Percentiles rank a stretch among this genome's conserved stretches.
Conservation (phyloP, 2,113 vertebrate genomes). For the Oxygymnocypris stewartii region DNA sequence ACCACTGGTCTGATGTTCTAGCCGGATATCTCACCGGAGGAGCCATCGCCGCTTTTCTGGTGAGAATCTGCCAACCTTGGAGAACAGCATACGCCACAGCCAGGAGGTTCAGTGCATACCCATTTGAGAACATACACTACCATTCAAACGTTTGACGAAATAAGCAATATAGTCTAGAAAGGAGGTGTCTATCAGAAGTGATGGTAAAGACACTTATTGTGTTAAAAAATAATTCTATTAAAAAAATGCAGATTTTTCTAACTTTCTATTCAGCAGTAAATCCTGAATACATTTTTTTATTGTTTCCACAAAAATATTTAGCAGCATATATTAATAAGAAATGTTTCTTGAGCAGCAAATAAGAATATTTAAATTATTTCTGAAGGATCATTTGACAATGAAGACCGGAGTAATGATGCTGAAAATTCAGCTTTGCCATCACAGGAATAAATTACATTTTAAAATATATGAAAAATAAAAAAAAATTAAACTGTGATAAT, state of each 20-base stretch:
- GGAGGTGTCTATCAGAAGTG: not conserved
- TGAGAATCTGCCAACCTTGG: slow-evolving; percentile 58
- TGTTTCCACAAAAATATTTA: not conserved
- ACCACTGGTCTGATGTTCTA: slow-evolving; percentile 89
- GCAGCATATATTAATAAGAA: not conserved
- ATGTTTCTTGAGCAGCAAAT: not conserved
- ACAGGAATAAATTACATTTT: too few species aligned
- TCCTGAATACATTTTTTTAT: not conserved
- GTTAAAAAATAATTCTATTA: not conserved
- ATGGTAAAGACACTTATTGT: not conserved
- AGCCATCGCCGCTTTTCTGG: slow-evolving; percentile 87
- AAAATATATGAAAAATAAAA: not conserved
- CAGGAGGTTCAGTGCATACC: not conserved
- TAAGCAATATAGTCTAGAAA: not conserved
- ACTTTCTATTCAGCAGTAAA: not conserved
- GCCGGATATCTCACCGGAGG: slow-evolving; percentile 86
- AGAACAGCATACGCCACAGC: not conserved
- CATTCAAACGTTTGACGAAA: not conserved
- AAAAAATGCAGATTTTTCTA: not conserved
- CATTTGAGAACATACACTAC: not conserved
- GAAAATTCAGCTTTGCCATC: too few species aligned
- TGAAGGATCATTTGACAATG: too few species aligned
- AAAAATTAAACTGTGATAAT: not conserved
- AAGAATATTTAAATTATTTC: not conserved
- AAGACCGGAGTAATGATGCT: too few species aligned